Evolutionary conservation across 1,140 invertebrate species (phyloP).

Genomic region (Drosophila bocki): DNA sequence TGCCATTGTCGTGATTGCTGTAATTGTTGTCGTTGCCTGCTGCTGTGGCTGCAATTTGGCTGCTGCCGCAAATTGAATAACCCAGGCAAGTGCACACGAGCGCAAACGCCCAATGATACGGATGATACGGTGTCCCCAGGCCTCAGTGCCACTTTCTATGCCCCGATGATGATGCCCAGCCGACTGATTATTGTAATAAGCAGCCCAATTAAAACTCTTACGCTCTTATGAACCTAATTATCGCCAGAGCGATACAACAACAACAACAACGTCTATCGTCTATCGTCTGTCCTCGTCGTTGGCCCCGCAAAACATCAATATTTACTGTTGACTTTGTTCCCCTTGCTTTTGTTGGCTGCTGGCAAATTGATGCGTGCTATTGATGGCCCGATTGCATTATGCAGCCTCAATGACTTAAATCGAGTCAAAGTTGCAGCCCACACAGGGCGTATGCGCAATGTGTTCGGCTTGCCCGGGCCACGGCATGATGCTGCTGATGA

Average conservation of each 20-base stretch:
- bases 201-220: conserved; percentile 78
- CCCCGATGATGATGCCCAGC: conserved; percentile 21
- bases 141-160: conserved; percentile 27
- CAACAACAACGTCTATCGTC: not conserved
- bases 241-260: conserved; percentile 10
- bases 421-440: conserved; percentile 14
- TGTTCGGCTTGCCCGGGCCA: not conserved
- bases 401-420: conserved; percentile 29
- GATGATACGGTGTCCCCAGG: conserved; percentile 5
- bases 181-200: conserved; percentile 69
- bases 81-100: conserved; percentile 62
- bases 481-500: conserved; percentile 29
- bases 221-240: conserved; percentile 72
- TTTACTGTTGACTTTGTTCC: conserved; percentile 34
- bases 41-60: conserved; percentile 54
- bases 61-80: conserved; percentile 62
- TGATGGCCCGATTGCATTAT: conserved; percentile 63
- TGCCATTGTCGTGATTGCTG: conserved; percentile 36
- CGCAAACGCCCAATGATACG: conserved; percentile 40
- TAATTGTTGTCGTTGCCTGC: conserved; percentile 41
- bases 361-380: conserved; percentile 47
- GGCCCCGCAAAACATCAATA: conserved; percentile 34
- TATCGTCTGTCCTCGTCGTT: conserved; percentile 23
- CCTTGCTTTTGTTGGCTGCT: conserved; percentile 25
- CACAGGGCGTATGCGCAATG: conserved; percentile 60